Conservation (phyloP, 2,113 vertebrate species). For the Cercocebus atys region DNA sequence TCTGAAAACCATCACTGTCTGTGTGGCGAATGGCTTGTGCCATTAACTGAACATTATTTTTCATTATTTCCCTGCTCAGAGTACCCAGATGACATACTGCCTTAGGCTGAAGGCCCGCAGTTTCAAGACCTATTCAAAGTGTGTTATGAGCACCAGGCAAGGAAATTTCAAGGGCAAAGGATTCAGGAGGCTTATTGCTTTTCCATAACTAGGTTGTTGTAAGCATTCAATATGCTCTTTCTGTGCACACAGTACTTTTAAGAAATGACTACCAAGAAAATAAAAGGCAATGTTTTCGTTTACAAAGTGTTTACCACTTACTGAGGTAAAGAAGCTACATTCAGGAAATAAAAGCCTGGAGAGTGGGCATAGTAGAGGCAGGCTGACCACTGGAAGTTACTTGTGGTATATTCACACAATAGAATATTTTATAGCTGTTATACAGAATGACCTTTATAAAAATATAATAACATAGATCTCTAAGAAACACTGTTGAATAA, state of each 20-base stretch:
- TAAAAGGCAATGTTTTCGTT: background rate
- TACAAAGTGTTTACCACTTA: background rate
- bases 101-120: conserved; percentile 1
- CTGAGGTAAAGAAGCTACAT: background rate
- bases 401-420: background rate
- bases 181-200: background rate
- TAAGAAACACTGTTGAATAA: background rate
- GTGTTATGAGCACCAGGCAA: background rate
- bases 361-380: background rate
- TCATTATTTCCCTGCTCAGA: conserved; percentile 37
- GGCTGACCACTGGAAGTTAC: background rate
- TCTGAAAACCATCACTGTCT: conserved; percentile 43
- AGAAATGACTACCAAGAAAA: background rate
- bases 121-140: conserved; percentile 33
- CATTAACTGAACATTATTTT: conserved; percentile 48
- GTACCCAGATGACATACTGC: conserved; percentile 21
- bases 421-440: background rate
- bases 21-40: conserved; percentile 48
- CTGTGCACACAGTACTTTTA: background rate
- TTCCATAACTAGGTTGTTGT: background rate
- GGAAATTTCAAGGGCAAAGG: conserved; percentile 50
- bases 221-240: background rate
- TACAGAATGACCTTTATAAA: background rate
- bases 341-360: background rate
- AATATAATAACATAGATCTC: background rate